Percentiles rank a stretch among this genome's conserved stretches.
Evolutionary conservation across 2,888 invertebrate genomes (phyloP).

Genomic region (Pocota personata): DNA sequence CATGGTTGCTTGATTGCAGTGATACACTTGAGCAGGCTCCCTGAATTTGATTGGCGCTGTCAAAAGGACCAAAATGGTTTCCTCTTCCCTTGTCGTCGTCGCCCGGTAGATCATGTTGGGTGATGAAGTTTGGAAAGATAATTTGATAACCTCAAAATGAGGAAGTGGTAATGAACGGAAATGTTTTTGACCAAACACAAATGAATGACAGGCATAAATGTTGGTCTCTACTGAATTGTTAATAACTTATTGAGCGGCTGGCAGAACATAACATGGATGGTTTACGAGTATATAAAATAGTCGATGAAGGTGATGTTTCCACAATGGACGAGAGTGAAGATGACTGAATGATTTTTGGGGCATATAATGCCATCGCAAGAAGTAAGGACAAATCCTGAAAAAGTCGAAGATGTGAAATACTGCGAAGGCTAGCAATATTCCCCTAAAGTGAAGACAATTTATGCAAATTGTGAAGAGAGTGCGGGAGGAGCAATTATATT

Average conservation of each 20-base stretch:
- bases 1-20: conserved; percentile 17
- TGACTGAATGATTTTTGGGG: no score
- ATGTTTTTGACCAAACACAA: background rate
- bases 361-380: no score
- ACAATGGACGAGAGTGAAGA: no score
- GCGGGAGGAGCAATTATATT: no score
- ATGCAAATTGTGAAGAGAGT: no score
- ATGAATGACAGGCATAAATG: background rate
- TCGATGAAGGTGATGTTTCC: no score
- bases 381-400: no score
- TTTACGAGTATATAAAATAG: background rate
- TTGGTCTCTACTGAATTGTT: background rate
- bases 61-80: background rate
- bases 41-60: conserved; percentile 8
- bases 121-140: background rate
- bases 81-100: background rate
- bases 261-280: background rate
- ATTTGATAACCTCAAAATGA: background rate
- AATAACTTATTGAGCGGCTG: background rate
- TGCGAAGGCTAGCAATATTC: no score
- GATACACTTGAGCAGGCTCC: conserved; percentile 13
- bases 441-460: no score
- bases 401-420: no score
- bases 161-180: conserved; percentile 1
- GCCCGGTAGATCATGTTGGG: background rate